Percentiles rank a stretch among this genome's conserved stretches.
These are phyloP conservation scores for Zhuqinia jingwanae DNA, from an alignment of 2,888 invertebrate species.

Conservation along the genomic window DNA sequence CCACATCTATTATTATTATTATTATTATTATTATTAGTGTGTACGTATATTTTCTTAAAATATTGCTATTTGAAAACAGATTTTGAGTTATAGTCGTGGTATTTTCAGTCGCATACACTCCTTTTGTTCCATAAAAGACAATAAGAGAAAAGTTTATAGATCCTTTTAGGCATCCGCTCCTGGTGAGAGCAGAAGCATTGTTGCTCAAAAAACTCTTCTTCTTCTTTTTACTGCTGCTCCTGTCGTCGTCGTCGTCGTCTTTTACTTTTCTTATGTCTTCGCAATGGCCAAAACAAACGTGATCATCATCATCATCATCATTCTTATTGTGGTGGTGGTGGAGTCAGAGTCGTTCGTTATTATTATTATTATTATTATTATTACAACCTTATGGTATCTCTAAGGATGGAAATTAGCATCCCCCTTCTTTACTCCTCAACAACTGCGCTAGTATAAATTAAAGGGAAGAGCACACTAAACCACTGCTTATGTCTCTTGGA, in stretches of 20 bases:
- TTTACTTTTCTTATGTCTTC: background rate
- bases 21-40: background rate
- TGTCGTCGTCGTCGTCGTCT: background rate
- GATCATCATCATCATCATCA: slow-evolving; percentile 23
- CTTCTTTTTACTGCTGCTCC: slow-evolving; percentile 27
- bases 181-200: slow-evolving; percentile 13
- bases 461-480: slow-evolving; percentile 58
- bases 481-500: slow-evolving; percentile 56
- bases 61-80: slow-evolving; percentile 31
- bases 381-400: slow-evolving; percentile 38
- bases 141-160: slow-evolving; percentile 24
- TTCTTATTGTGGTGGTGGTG: background rate
- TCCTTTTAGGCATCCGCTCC: slow-evolving; percentile 13
- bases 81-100: background rate
- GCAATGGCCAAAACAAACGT: slow-evolving; percentile 17
- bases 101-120: background rate
- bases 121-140: slow-evolving; percentile 40
- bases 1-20: background rate
- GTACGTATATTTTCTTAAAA: background rate
- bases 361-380: slow-evolving; percentile 30
- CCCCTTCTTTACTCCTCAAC: slow-evolving; percentile 8
- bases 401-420: slow-evolving; percentile 44
- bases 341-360: slow-evolving; percentile 20
- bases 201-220: slow-evolving; percentile 5
- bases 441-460: slow-evolving; percentile 54